Base-by-base conservation (phyloP, 2,113 vertebrate genomes). In the Scatophagus argus region DNA sequence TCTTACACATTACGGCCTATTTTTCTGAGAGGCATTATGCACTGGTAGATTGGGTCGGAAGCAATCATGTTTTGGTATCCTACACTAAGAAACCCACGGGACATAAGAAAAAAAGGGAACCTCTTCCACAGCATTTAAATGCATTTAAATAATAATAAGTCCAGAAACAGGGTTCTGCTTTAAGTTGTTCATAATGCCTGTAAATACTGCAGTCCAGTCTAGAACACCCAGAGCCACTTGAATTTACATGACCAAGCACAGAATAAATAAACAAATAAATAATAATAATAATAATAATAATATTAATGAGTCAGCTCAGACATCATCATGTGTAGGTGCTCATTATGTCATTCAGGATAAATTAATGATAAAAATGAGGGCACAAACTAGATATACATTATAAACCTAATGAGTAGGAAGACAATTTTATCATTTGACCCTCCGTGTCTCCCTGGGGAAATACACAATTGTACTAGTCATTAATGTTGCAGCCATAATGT, bases 381-480 rank as follows among this genome's bases (percentile, higher is more conserved):
- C 93, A 92, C 76, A 85, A 79, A 88, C 71, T 36, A 77, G 81
- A 85, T 91, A 90, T 92, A 82, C 80, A 88, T 91, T 87, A 87
- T 87, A 85, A 84, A 83, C 60, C 83, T 89, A 90, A 89, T 92
- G 89, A 91, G 89, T 84, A 86, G 81, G 84, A 75, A 83, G 87
- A 88, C 87, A 87, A 84, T 92, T 92, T 89, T 83, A 90, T 92
- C 84, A 90, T 88, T 91, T 90, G 91, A 93, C 91, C 91, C 82
- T 58, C 58, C 83, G 68, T 32, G 29, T 68, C 41, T 89, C 93
- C 91, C 90, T 52, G 79, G 90, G 92, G 90, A 90, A 88, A 90
- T 78, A 81, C 66, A 85, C 83, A 81, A 82, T 89, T 71, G 89
- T 77, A 85, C 82, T 60, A 92, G 86, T 93, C 93, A 91, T 92